A percentile compares a stretch with the other conserved stretches of the same genome.
Evolutionary conservation across 2,888 invertebrate species (phyloP).

Genomic region (Heteromurus nitidus): DNA sequence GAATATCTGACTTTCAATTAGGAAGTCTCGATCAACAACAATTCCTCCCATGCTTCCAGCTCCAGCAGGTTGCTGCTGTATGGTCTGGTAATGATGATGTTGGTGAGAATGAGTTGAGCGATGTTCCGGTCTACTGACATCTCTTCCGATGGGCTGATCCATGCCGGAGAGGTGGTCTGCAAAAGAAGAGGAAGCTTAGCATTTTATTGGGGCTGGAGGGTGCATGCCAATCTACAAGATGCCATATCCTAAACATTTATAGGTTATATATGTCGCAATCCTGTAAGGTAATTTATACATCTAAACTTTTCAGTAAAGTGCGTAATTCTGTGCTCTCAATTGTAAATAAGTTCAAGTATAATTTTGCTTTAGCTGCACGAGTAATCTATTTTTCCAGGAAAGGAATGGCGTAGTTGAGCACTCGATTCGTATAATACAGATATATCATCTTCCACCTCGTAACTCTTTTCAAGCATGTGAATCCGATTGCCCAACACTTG

Average conservation of each 20-base stretch:
- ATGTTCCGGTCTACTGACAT: slow-evolving; percentile 37
- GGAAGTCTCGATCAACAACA: slow-evolving; percentile 30
- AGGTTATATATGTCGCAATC: too few relatives aligned
- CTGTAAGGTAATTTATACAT: too few relatives aligned
- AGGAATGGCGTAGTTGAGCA: too few relatives aligned
- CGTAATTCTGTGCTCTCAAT: too few relatives aligned
- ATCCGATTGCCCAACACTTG: too few relatives aligned
- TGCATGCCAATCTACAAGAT: neutral
- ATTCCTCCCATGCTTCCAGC: slow-evolving; percentile 35
- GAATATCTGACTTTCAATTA: slow-evolving; percentile 20
- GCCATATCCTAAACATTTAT: neutral
- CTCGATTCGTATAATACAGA: too few relatives aligned
- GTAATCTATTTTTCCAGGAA: neutral
- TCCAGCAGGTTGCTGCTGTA: slow-evolving; percentile 4
- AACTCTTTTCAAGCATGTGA: too few relatives aligned
- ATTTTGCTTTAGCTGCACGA: neutral
- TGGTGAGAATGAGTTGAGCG: slow-evolving; percentile 32
- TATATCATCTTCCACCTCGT: too few relatives aligned
- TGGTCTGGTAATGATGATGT: slow-evolving; percentile 24
- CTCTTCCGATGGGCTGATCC: slow-evolving; percentile 40
- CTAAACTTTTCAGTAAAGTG: too few relatives aligned
- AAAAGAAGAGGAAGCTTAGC: neutral
- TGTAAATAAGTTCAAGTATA: neutral
- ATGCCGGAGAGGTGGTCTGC: slow-evolving; percentile 30
- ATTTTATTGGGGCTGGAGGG: neutral